Percentiles rank a stretch among this genome's conserved stretches.
These are phyloP conservation scores for Eurosta solidaginis DNA, from an alignment of 1,140 invertebrate genomes.

Conservation along the genomic window DNA sequence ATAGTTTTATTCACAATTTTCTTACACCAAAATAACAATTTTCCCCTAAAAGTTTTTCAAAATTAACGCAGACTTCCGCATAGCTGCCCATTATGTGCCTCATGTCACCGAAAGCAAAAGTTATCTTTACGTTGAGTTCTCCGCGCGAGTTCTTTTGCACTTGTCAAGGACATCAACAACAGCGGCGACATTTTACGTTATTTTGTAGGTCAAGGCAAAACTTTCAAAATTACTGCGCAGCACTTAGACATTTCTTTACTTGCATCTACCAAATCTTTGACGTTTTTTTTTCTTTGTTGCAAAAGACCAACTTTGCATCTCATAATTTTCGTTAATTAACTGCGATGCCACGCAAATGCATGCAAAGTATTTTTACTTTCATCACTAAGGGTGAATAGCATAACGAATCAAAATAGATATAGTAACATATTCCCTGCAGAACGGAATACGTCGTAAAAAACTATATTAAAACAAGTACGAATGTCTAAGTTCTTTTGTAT, in stretches of 20 bases:
- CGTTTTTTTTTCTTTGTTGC: not conserved
- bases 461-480: too few species aligned
- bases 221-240: not conserved
- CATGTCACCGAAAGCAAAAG: not conserved
- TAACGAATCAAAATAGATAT: too few species aligned
- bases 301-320: not conserved
- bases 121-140: not conserved
- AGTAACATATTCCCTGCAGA: too few species aligned
- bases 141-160: not conserved
- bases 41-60: not conserved
- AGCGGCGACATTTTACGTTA: not conserved
- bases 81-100: not conserved
- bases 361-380: too few species aligned
- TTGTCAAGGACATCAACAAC: not conserved
- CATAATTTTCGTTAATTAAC: constrained; percentile 19
- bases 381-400: too few species aligned
- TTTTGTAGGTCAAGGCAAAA: not conserved
- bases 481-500: too few species aligned
- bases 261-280: not conserved
- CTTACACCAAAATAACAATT: not conserved
- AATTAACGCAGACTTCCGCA: not conserved
- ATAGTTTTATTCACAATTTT: too few species aligned
- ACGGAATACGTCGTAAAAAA: too few species aligned
- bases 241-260: not conserved
- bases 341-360: not conserved